Conservation (phyloP, 2,888 invertebrate species). For the Acanthoscelides obtectus region DNA sequence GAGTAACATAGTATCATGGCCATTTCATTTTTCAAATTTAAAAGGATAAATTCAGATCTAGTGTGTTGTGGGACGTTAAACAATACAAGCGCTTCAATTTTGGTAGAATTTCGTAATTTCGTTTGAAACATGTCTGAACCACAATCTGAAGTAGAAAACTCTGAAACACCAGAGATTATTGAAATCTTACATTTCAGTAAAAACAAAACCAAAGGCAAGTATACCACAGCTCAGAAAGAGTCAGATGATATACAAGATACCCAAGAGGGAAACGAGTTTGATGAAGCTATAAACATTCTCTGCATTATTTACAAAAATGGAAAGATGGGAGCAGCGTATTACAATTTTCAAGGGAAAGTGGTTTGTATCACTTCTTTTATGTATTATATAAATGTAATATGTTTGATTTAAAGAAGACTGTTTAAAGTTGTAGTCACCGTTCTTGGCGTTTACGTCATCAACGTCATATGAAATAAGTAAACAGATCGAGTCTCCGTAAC, state of each 20-base stretch:
- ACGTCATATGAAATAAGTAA: too few relatives aligned
- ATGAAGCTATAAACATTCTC: slow-evolving; percentile 50
- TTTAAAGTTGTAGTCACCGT: too few relatives aligned
- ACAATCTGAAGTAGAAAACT: neutral
- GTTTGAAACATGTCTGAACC: too few relatives aligned
- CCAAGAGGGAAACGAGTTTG: slow-evolving; percentile 6
- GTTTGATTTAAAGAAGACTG: neutral
- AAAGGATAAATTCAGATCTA: too few relatives aligned
- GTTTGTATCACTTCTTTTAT: slow-evolving; percentile 38
- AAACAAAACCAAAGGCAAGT: neutral
- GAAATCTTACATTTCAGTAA: neutral
- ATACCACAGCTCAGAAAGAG: neutral
- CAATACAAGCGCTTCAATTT: too few relatives aligned
- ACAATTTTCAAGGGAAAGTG: slow-evolving; percentile 61
- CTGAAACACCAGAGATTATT: neutral
- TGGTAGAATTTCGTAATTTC: too few relatives aligned
- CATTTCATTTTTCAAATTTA: too few relatives aligned
- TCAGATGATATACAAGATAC: neutral
- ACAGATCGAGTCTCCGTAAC: too few relatives aligned
- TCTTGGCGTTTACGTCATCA: too few relatives aligned
- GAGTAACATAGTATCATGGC: too few relatives aligned
- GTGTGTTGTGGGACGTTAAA: too few relatives aligned
- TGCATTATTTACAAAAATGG: slow-evolving; percentile 62
- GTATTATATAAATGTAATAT: neutral
- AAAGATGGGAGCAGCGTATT: slow-evolving; percentile 70